Evolutionary conservation across 1,140 invertebrate genomes (phyloP).

Genomic region (Adoxophyes honmai): DNA sequence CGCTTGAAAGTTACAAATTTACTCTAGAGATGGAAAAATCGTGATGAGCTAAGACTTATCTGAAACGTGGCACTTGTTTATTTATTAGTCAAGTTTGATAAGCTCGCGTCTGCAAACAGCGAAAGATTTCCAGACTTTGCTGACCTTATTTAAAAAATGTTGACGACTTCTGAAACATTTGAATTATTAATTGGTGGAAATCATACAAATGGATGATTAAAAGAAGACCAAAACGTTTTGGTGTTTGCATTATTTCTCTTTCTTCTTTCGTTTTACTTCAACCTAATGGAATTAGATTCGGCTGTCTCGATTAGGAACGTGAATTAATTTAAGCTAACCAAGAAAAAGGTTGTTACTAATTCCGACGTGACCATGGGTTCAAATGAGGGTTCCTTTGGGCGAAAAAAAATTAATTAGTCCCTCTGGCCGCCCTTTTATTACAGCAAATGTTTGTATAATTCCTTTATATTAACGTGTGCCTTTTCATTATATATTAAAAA

Average conservation of each 20-base stretch:
- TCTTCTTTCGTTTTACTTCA: background rate
- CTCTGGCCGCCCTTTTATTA: too few relatives aligned
- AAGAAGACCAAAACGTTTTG: too few relatives aligned
- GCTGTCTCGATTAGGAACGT: conserved; percentile 19
- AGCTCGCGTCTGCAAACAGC: background rate
- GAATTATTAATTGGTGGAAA: background rate
- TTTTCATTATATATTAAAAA: too few relatives aligned
- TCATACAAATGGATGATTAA: too few relatives aligned
- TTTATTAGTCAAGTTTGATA: conserved; percentile 16
- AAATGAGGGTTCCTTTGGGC: conserved; percentile 22
- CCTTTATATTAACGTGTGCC: too few relatives aligned
- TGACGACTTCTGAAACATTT: background rate
- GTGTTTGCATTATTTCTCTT: background rate
- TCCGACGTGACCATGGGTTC: conserved; percentile 25
- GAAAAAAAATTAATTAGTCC: background rate
- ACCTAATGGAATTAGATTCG: conserved; percentile 4
- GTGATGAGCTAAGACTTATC: conserved; percentile 14
- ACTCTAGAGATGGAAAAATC: conserved; percentile 18
- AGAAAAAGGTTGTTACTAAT: conserved; percentile 28
- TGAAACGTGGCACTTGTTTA: conserved; percentile 18
- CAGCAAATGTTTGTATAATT: too few relatives aligned
- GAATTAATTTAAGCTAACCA: conserved; percentile 31
- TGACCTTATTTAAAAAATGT: background rate
- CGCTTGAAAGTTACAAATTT: conserved; percentile 29
- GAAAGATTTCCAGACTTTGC: background rate